Conservation (phyloP, 1,140 invertebrate species). For the Brachionus manjavacas region DNA sequence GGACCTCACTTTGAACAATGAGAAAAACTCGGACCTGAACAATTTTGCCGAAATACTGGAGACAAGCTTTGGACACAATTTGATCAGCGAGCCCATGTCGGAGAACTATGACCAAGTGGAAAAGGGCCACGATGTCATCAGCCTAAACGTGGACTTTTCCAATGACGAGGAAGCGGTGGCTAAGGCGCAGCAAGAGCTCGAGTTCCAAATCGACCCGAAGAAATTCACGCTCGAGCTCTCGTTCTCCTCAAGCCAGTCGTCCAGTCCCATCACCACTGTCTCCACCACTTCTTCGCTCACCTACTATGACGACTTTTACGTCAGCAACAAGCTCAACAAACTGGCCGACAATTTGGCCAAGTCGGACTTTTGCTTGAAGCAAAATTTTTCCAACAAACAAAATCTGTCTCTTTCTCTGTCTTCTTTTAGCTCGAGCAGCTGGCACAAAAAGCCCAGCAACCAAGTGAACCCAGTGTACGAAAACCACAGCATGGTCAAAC, state of each 20-base stretch:
- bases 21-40: not conserved
- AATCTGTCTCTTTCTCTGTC: not conserved
- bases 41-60: not conserved
- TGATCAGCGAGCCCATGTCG: not conserved
- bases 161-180: not conserved
- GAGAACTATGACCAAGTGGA: too few species aligned
- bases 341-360: not conserved
- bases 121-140: not conserved
- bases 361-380: not conserved
- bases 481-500: not conserved
- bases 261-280: too few species aligned
- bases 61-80: constrained; percentile 1
- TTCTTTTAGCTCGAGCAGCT: not conserved
- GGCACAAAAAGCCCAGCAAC: too few species aligned
- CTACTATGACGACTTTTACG: constrained; percentile 27
- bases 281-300: not conserved
- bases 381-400: not conserved
- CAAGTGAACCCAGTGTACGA: not conserved
- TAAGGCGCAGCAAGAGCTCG: not conserved
- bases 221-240: not conserved
- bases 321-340: not conserved
- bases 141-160: constrained; percentile 8
- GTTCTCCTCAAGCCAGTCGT: not conserved
- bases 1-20: not conserved
- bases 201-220: not conserved